Evolutionary conservation across 2,113 vertebrate species (phyloP), one percentile per base, ranked within the genome.

Genomic region (Rhea americana): DNA sequence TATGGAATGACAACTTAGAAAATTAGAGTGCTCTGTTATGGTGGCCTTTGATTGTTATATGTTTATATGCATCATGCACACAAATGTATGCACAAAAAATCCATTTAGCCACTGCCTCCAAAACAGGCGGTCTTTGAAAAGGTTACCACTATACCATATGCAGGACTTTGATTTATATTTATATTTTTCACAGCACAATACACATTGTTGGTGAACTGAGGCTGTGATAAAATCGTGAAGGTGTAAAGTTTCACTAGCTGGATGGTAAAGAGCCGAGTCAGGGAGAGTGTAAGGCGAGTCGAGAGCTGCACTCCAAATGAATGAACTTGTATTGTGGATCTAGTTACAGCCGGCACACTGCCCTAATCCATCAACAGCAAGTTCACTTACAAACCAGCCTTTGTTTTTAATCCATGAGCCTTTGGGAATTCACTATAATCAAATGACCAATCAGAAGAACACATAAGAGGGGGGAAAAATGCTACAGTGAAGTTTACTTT

Each of bases 321-420:
- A 97, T 97, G 97, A 96, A 95, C 95, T 96, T 92, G 95, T 90
- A 97, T 91, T 95, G 94, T 93, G 96, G 95, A 89, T 97, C 96
- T 94, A 92, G 97, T 97, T 97, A 95, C 97, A 95, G 93, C 96
- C 92, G 90, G 97, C 96, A 96, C 96, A 91, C 94, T 95, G 97
- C 97, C 95, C 96, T 97, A 98, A 98, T 97, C 97, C 96, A 97
- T 97, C 97, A 98, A 98, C 97, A 97, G 97, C 96, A 95, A 98
- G 95, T 96, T 96, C 94, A 90, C 97, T 96, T 98, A 99, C 98
- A 98, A 98, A 97, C 97, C 96, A 94, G 93, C 97, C 98, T 98
- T 98, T 99, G 98, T 98, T 96, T 97, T 97, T 96, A 96, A 96
- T 92, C 97, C 96, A 82, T 96, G 98, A 98, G 98, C 97, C 96